phyloP scores from a whole-genome alignment of 1,140 invertebrate genomes.

The Pectinophora gossypiella region DNA sequence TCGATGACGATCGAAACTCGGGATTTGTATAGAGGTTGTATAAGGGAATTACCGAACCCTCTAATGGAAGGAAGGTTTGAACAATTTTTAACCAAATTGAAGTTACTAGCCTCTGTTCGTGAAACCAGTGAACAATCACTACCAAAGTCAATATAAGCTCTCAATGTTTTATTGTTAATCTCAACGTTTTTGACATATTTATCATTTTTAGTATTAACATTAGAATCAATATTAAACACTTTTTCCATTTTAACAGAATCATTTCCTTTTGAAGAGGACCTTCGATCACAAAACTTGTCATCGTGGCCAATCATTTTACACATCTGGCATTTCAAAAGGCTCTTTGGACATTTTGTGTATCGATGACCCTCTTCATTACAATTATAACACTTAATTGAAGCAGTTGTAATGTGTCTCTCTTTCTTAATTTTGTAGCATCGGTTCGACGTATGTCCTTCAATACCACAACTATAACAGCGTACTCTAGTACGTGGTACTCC shows the following conservation, averaged over 20 bases:
- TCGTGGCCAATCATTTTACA: background rate
- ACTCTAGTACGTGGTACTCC: too few species aligned
- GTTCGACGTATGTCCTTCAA: background rate
- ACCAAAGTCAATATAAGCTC: background rate
- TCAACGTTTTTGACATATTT: background rate
- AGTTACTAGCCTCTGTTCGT: background rate
- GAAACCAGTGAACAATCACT: background rate
- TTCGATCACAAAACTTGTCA: background rate
- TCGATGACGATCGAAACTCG: background rate
- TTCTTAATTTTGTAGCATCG: background rate
- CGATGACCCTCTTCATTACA: background rate
- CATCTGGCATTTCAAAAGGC: background rate
- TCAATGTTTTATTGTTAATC: conserved; percentile 1
- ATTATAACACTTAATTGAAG: background rate
- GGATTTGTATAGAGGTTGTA: background rate
- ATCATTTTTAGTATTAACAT: too few species aligned
- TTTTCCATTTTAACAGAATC: background rate
- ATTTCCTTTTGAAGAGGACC: background rate
- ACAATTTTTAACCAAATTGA: background rate
- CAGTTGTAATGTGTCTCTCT: background rate
- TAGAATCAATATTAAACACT: background rate
- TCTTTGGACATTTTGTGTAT: background rate
- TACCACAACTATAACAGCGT: background rate
- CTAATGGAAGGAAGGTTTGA: background rate
- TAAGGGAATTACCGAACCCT: background rate